phyloP scores from a whole-genome alignment of 2,113 vertebrate species.

The Cisticola juncidis region DNA sequence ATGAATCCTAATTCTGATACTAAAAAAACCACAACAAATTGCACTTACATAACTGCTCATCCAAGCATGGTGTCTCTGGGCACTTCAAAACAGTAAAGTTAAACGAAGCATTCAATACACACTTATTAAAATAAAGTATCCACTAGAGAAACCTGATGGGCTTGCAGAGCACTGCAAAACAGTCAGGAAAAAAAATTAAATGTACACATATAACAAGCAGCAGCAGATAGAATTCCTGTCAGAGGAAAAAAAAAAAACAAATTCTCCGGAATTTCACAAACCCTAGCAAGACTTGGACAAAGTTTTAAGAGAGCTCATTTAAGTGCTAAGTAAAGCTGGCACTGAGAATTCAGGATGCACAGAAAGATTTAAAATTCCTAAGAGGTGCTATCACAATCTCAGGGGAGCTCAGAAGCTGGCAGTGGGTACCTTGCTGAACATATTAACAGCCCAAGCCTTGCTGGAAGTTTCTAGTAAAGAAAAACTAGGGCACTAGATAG shows the following conservation, averaged over 20 bases:
- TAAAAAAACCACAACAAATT: slow-evolving; percentile 41
- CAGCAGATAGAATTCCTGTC: neutral
- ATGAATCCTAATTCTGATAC: slow-evolving; percentile 45
- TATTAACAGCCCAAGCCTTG: neutral
- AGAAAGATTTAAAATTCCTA: neutral
- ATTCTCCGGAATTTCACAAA: neutral
- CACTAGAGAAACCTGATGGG: slow-evolving; percentile 41
- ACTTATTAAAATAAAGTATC: slow-evolving; percentile 72
- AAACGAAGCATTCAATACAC: slow-evolving; percentile 67
- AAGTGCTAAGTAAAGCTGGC: neutral
- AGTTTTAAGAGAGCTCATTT: neutral
- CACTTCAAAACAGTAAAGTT: slow-evolving; percentile 63
- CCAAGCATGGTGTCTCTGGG: slow-evolving; percentile 58
- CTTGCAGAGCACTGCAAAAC: neutral
- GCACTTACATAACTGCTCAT: slow-evolving; percentile 59
- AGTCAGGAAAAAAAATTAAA: neutral
- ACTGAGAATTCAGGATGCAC: neutral
- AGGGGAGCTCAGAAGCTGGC: neutral
- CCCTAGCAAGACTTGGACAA: neutral
- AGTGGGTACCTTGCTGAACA: neutral
- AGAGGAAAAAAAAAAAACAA: neutral
- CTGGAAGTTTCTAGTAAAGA: neutral
- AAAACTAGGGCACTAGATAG: slow-evolving; percentile 20
- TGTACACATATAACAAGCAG: neutral
- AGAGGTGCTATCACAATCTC: neutral